Conservation (phyloP, 2,888 invertebrate genomes). For the Dasypogon diadema region DNA sequence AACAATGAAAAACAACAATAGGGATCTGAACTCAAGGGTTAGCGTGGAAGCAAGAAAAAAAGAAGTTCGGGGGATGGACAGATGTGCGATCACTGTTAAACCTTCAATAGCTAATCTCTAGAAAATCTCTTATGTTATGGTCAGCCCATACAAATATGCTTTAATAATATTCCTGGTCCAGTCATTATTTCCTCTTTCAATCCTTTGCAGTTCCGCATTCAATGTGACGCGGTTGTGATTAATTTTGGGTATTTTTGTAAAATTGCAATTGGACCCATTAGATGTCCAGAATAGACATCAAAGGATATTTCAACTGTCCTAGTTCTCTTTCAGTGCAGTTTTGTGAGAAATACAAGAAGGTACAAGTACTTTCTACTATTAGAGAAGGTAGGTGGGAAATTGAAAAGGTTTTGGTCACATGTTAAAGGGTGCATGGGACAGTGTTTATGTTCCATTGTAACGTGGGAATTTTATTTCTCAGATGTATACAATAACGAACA, state of each 20-base stretch:
- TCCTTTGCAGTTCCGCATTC: slow-evolving; percentile 53
- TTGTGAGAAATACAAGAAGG: not conserved
- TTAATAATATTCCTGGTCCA: slow-evolving; percentile 56
- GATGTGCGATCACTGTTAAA: slow-evolving; percentile 51
- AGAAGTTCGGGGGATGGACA: slow-evolving; percentile 47
- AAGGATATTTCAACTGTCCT: not conserved
- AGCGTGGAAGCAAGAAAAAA: slow-evolving; percentile 18
- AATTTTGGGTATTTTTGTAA: not conserved
- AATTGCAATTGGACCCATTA: not conserved
- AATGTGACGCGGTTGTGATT: slow-evolving; percentile 50
- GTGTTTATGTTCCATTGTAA: slow-evolving; percentile 42
- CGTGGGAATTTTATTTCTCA: slow-evolving; percentile 24
- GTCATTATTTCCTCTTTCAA: slow-evolving; percentile 50
- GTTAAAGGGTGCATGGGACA: slow-evolving; percentile 32
- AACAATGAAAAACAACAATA: slow-evolving; percentile 23
- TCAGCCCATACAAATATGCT: slow-evolving; percentile 61
- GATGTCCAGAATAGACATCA: too few relatives aligned
- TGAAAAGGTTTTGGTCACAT: slow-evolving; percentile 33
- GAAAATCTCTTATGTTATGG: slow-evolving; percentile 59
- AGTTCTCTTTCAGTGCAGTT: slow-evolving; percentile 11
- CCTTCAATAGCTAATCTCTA: slow-evolving; percentile 55
- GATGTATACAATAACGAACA: too few relatives aligned
- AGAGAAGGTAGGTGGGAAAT: slow-evolving; percentile 36
- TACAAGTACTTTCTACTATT: slow-evolving; percentile 36
- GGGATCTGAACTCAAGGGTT: slow-evolving; percentile 52